These are phyloP conservation scores for Anguilla japonica DNA, from an alignment of 2,113 vertebrate genomes.

Conservation along the genomic window DNA sequence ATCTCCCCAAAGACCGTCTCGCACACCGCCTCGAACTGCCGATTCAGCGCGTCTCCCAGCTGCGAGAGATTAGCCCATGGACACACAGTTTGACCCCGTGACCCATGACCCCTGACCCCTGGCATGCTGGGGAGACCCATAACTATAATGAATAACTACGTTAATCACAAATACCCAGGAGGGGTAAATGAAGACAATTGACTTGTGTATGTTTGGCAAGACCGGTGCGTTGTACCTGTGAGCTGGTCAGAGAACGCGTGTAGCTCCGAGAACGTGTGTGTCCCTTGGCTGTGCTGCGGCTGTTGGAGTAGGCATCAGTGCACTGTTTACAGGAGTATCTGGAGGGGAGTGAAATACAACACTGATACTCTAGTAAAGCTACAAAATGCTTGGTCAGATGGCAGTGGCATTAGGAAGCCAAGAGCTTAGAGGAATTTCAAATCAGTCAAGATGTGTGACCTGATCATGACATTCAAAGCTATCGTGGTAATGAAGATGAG, in stretches of 20 bases:
- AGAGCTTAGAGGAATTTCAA: neutral
- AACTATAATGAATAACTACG: neutral
- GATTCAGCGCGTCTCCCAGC: constrained; percentile 89
- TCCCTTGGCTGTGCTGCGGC: constrained; percentile 84
- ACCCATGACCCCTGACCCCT: neutral
- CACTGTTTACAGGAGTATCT: constrained; percentile 82
- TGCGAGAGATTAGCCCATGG: constrained; percentile 41
- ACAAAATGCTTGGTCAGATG: neutral
- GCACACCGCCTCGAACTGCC: constrained; percentile 91
- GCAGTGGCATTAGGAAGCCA: neutral
- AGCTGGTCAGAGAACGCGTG: constrained; percentile 90
- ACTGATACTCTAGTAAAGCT: neutral
- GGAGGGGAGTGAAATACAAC: constrained; percentile 31
- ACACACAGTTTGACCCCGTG: neutral
- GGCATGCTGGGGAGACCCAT: neutral
- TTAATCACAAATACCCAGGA: neutral
- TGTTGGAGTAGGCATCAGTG: constrained; percentile 84
- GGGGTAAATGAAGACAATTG: neutral
- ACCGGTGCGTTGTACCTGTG: constrained; percentile 77
- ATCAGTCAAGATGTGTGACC: neutral
- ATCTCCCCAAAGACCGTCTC: constrained; percentile 93
- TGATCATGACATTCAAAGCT: neutral
- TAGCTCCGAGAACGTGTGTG: constrained; percentile 87
- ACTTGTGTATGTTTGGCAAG: neutral
- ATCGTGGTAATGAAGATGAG: neutral